Conservation (phyloP, 2,888 invertebrate genomes). For the Crossocerus cetratus region DNA sequence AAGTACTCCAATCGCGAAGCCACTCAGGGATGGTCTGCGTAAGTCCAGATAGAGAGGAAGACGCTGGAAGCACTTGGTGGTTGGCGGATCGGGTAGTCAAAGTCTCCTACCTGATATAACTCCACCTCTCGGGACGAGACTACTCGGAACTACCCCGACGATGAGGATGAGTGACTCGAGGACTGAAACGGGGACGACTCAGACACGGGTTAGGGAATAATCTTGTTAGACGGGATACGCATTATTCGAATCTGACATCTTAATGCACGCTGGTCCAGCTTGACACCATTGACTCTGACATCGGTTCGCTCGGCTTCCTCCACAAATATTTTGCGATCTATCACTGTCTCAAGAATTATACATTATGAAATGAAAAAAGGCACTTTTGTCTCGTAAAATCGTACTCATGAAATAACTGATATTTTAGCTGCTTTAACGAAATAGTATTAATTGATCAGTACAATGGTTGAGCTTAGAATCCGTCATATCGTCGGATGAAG, state of each 20-base stretch:
- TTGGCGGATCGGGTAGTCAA: slow-evolving; percentile 49
- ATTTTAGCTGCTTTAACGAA: no score
- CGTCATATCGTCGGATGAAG: no score
- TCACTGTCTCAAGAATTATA: no score
- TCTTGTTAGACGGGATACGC: neutral
- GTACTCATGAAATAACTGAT: no score
- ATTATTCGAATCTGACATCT: neutral
- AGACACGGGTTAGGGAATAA: slow-evolving; percentile 10
- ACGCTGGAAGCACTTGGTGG: slow-evolving; percentile 43
- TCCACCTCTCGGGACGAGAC: slow-evolving; percentile 52
- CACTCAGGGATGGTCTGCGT: slow-evolving; percentile 56
- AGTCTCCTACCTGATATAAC: slow-evolving; percentile 52
- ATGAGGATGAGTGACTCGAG: neutral
- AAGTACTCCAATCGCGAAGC: slow-evolving; percentile 62
- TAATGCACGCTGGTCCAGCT: no score
- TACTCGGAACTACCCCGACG: slow-evolving; percentile 35
- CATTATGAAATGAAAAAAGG: no score
- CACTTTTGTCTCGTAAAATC: no score
- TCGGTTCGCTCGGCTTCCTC: no score
- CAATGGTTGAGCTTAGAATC: no score
- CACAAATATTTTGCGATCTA: no score
- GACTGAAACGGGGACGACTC: slow-evolving; percentile 24
- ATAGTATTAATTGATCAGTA: no score
- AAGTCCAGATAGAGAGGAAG: slow-evolving; percentile 27
- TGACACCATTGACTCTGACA: no score